Percentiles rank a stretch among this genome's conserved stretches.
Conservation (phyloP, 2,888 invertebrate species). For the Deilephila porcellus region DNA sequence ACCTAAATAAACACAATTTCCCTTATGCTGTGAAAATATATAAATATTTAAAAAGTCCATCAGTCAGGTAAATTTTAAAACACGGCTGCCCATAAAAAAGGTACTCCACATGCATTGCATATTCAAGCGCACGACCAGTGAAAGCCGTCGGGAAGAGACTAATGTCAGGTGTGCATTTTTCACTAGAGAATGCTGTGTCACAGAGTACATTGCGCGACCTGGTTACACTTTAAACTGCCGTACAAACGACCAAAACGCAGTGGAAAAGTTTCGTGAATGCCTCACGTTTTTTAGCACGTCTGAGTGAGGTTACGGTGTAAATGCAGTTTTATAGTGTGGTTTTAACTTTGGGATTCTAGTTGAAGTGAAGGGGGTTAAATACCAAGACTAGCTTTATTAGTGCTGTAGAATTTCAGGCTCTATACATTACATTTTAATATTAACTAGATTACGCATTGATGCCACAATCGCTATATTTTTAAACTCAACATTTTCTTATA, state of each 20-base stretch:
- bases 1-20: no score
- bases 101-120: constrained; percentile 46
- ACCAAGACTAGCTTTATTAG: no score
- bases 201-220: constrained; percentile 41
- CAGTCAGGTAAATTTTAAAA: neutral
- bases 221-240: constrained; percentile 24
- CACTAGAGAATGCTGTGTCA: constrained; percentile 52
- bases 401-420: no score
- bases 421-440: no score
- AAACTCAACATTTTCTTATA: no score
- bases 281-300: constrained; percentile 6
- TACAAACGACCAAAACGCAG: constrained; percentile 9
- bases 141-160: constrained; percentile 54
- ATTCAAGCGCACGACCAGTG: constrained; percentile 47
- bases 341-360: neutral
- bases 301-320: constrained; percentile 8
- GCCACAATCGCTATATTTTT: no score
- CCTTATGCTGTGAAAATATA: neutral
- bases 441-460: no score
- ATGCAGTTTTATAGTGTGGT: neutral
- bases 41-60: neutral
- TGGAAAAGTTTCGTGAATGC: constrained; percentile 13
- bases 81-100: neutral
- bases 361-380: neutral
- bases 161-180: constrained; percentile 61